These are phyloP conservation scores for Perognathus longimembris DNA, from an alignment of 2,113 vertebrate species.

Conservation along the genomic window DNA sequence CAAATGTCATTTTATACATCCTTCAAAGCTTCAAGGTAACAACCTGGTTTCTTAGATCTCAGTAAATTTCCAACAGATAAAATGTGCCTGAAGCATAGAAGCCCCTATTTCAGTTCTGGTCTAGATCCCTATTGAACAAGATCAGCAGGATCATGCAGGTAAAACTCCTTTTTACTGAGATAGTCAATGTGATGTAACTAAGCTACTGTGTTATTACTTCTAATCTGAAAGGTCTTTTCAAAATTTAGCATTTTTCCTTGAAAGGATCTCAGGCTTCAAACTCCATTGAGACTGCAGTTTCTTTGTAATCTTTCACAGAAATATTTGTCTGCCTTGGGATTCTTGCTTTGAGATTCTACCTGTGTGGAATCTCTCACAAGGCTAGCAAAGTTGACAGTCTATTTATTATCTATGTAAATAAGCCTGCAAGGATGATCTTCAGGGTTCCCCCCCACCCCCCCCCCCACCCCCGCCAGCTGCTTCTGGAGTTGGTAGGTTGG, in stretches of 20 bases:
- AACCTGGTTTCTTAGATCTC: conserved; percentile 6
- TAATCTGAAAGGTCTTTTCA: conserved; percentile 50
- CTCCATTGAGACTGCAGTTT: conserved; percentile 27
- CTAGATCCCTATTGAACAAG: conserved; percentile 55
- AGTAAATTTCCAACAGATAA: conserved; percentile 48
- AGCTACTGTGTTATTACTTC: conserved; percentile 33
- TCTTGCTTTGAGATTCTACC: no score
- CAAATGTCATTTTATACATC: background rate
- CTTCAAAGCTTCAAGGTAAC: background rate
- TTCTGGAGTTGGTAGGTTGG: background rate
- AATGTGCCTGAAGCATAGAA: background rate
- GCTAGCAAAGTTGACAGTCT: background rate
- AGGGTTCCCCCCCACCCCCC: no score
- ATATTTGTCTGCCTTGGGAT: background rate
- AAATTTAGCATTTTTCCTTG: background rate
- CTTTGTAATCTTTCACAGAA: background rate
- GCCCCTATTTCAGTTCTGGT: background rate
- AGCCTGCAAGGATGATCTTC: background rate
- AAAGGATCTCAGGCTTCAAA: background rate
- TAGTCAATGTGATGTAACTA: conserved; percentile 25
- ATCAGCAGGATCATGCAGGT: conserved; percentile 15
- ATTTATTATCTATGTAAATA: conserved; percentile 22
- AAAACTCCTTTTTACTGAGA: conserved; percentile 55
- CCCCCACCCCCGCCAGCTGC: background rate
- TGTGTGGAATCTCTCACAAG: background rate